A percentile compares a stretch with the other conserved stretches of the same genome.
Evolutionary conservation across 2,888 invertebrate genomes (phyloP).

Genomic region (Boloria selene): DNA sequence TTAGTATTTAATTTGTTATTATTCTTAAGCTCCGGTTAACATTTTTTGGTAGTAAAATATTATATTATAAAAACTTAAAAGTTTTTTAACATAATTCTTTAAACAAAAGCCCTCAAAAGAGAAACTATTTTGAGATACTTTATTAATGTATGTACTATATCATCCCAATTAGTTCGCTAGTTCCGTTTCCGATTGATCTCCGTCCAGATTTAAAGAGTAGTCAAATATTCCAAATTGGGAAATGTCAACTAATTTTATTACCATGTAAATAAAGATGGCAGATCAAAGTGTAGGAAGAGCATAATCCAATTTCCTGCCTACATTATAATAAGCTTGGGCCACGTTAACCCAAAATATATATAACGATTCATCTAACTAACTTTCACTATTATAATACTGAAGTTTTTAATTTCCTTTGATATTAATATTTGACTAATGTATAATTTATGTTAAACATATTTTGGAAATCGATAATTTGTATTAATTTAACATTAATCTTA

Average conservation of each 20-base stretch:
- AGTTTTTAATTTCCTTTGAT: constrained; percentile 21
- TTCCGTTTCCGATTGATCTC: constrained; percentile 12
- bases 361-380: constrained; percentile 5
- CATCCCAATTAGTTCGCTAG: background rate
- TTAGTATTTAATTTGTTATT: too few relatives aligned
- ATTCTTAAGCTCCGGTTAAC: too few relatives aligned
- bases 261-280: constrained; percentile 36
- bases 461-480: constrained; percentile 11
- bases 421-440: background rate
- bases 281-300: constrained; percentile 66
- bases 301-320: constrained; percentile 57
- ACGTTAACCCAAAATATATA: constrained; percentile 27
- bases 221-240: constrained; percentile 31
- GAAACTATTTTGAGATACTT: too few relatives aligned
- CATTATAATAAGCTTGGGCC: constrained; percentile 38
- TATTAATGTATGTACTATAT: too few relatives aligned
- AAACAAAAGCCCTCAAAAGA: too few relatives aligned
- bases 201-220: constrained; percentile 11
- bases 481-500: constrained; percentile 7
- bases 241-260: constrained; percentile 35
- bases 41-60: too few relatives aligned
- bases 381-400: constrained; percentile 23
- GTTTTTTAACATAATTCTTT: too few relatives aligned
- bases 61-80: too few relatives aligned
- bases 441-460: constrained; percentile 12